Evolutionary conservation across 2,888 invertebrate genomes (phyloP).

Genomic region (Harpalus rufipes): DNA sequence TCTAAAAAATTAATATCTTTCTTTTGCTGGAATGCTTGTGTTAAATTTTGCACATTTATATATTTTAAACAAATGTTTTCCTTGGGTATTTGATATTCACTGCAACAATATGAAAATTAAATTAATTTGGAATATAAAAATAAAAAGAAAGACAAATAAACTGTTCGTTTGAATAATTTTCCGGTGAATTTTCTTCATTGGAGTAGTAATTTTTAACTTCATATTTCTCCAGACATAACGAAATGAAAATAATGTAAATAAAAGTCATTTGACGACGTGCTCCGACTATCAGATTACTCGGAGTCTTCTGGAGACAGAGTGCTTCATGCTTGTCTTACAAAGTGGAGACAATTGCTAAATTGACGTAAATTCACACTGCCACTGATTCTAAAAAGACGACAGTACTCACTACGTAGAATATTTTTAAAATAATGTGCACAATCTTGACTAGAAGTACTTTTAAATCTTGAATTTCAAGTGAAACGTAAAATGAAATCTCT

Average conservation of each 20-base stretch:
- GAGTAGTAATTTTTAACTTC: conserved; percentile 22
- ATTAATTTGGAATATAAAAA: neutral
- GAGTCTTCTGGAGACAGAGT: conserved; percentile 1
- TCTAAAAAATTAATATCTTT: neutral
- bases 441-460: no score
- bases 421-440: no score
- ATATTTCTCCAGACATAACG: conserved; percentile 37
- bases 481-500: no score
- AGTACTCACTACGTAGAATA: neutral
- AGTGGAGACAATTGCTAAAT: conserved; percentile 43
- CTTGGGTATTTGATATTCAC: conserved; percentile 8
- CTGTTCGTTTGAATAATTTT: conserved; percentile 34
- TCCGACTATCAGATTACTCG: conserved; percentile 17
- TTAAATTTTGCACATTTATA: neutral
- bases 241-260: conserved; percentile 40
- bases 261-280: conserved; percentile 33
- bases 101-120: conserved; percentile 3
- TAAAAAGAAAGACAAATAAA: neutral
- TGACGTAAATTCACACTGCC: conserved; percentile 28
- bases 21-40: neutral
- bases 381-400: conserved; percentile 19
- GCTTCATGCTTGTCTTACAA: conserved; percentile 31
- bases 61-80: neutral
- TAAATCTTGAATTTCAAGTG: no score
- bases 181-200: neutral